Conservation (phyloP, 2,113 vertebrate species). For the Varanus komodoensis region DNA sequence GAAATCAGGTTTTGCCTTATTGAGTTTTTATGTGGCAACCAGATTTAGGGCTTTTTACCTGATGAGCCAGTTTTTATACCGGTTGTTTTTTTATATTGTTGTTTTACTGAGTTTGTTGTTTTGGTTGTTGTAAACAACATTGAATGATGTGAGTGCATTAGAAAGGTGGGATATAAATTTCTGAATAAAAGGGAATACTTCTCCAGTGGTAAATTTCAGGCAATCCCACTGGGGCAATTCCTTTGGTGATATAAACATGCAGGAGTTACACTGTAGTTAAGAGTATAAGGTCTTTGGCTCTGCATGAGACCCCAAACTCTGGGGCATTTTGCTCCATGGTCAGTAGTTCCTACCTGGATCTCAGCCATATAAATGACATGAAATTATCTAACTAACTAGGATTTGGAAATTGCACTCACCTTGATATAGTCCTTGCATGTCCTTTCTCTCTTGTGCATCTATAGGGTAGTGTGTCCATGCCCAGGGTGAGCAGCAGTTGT, state of each 20-base stretch:
- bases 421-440: constrained; percentile 94
- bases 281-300: background rate
- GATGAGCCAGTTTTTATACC: no score
- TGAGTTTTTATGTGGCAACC: no score
- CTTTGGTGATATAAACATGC: background rate
- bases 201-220: background rate
- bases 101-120: no score
- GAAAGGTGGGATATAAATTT: background rate
- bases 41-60: no score
- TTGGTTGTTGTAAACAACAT: no score
- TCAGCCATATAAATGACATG: background rate
- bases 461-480: constrained; percentile 36
- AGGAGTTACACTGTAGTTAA: no score
- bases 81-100: no score
- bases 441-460: constrained; percentile 93
- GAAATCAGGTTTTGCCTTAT: no score
- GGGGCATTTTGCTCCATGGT: background rate
- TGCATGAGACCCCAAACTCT: background rate
- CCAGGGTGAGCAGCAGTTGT: background rate
- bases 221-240: background rate
- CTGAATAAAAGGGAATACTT: background rate
- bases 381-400: no score
- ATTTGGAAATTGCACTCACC: constrained; percentile 73
- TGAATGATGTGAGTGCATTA: background rate
- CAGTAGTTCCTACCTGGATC: background rate